Evolutionary conservation across 1,140 invertebrate species (phyloP).

Genomic region (Radopholus similis): DNA sequence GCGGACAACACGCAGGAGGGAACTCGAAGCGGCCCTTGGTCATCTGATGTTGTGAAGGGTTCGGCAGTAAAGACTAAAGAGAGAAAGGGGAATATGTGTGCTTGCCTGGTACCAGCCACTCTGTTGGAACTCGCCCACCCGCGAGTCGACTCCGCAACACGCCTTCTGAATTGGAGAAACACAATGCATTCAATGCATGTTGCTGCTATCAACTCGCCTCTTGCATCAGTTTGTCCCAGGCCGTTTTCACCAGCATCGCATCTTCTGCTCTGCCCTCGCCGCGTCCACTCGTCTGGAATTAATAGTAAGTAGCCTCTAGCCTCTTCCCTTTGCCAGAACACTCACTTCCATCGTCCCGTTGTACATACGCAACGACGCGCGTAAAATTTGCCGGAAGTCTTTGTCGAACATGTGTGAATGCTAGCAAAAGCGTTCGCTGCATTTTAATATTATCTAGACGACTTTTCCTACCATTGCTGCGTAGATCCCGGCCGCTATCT

Average conservation of each 20-base stretch:
- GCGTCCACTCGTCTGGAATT: too few relatives aligned
- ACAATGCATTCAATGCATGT: not conserved
- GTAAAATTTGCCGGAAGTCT: slow-evolving; percentile 51
- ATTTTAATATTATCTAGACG: slow-evolving; percentile 27
- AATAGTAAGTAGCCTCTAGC: too few relatives aligned
- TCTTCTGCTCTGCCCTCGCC: slow-evolving; percentile 25
- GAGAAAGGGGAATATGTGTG: not conserved
- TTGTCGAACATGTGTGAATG: slow-evolving; percentile 43
- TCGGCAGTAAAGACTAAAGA: not conserved
- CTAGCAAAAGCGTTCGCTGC: not conserved
- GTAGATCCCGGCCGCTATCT: slow-evolving; percentile 58
- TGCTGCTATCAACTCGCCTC: slow-evolving; percentile 33
- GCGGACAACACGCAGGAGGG: slow-evolving; percentile 58
- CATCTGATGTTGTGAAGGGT: too few relatives aligned
- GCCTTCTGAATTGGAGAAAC: slow-evolving; percentile 40
- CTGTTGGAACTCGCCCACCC: slow-evolving; percentile 53
- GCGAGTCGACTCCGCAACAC: slow-evolving; percentile 58
- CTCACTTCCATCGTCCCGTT: slow-evolving; percentile 53
- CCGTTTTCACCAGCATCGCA: slow-evolving; percentile 50
- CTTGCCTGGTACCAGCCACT: slow-evolving; percentile 49
- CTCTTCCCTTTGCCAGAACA: too few relatives aligned
- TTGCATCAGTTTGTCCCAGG: slow-evolving; percentile 59
- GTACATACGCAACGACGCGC: slow-evolving; percentile 32
- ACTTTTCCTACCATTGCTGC: slow-evolving; percentile 55
- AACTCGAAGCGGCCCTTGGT: slow-evolving; percentile 37